Evolutionary conservation across 2,888 invertebrate genomes (phyloP).

Genomic region (Drosophila kambysellisi): DNA sequence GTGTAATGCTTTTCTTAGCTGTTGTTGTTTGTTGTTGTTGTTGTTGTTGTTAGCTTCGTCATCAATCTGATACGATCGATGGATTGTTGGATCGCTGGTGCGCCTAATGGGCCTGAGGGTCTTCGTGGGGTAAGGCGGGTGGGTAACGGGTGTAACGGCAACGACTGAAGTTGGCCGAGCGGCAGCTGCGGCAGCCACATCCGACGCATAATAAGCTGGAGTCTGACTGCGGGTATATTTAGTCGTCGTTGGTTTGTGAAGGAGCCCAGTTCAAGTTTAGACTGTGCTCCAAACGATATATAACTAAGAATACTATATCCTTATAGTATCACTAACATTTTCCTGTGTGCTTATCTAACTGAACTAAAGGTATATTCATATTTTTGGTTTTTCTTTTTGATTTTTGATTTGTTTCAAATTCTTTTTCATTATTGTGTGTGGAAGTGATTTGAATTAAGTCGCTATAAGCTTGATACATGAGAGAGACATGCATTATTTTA

Average conservation of each 20-base stretch:
- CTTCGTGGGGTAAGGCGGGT: neutral
- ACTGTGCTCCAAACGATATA: neutral
- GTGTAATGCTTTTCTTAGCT: constrained; percentile 3
- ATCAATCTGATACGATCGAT: constrained; percentile 23
- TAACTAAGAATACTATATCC: neutral
- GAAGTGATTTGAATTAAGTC: too few species aligned
- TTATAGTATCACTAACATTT: neutral
- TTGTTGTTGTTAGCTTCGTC: constrained; percentile 20
- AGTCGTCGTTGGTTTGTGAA: constrained; percentile 61
- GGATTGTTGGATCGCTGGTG: constrained; percentile 20
- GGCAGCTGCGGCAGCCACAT: constrained; percentile 6
- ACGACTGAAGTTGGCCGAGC: constrained; percentile 5
- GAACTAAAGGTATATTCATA: constrained; percentile 6
- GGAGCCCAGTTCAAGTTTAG: constrained; percentile 46
- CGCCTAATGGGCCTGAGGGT: neutral
- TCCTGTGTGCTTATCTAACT: neutral
- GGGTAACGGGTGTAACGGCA: neutral
- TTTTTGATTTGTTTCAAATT: too few species aligned
- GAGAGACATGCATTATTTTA: too few species aligned
- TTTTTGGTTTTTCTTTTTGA: too few species aligned
- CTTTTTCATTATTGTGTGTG: too few species aligned
- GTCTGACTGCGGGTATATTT: constrained; percentile 67
- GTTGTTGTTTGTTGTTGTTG: neutral
- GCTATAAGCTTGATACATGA: too few species aligned
- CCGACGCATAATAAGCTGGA: constrained; percentile 66